Base-by-base conservation (phyloP, 1,140 invertebrate species). In the Neodiprion lecontei region DNA sequence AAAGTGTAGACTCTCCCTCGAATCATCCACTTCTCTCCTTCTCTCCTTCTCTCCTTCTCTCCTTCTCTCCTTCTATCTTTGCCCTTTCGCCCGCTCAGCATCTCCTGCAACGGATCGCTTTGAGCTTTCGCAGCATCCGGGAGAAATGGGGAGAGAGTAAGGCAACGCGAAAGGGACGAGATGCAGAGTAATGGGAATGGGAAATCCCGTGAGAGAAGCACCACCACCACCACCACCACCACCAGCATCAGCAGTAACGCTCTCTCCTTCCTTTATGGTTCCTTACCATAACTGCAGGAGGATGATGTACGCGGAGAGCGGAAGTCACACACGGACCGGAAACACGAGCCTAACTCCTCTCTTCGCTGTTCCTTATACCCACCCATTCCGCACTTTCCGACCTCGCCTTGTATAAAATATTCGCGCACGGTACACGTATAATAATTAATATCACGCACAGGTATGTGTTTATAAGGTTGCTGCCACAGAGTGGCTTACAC, bases 21-120 rank as follows among this genome's bases (percentile, higher is more conserved):
- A 40, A 40, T 40, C 28, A 40, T 40, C 28, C 28, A 67, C 76
- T 66, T 21, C 67, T 48, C 66, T 71, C 70, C 76, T 66, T 21
- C 67, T 48, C 66, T 71, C 70, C 76, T 66, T 72, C 66, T 67
- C 70, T 72, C 47, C 71, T 21, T 69, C 65, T 48, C 61, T 75
- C 48, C 72, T 17, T 67, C 70, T 75, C 74, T 47, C 72, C 69
- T 53, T 28, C 68, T 70, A 40, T 73, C 53, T 40, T 61, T 71
- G 65, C 70, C 69, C 48, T 69, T 73, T 48, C 75, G 69, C 72
- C 5, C 28, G 28, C 5, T 40, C 28, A 40, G 28, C 28, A 40
- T 40, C 28, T 40, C 28, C 28, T 40, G 28, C 28, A 40, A 40
- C 5, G 28, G 28, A 40, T 40, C 28, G 28, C 28, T 40, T 40